Base-by-base conservation (phyloP, 2,888 invertebrate species). In the Noctua pronuba region DNA sequence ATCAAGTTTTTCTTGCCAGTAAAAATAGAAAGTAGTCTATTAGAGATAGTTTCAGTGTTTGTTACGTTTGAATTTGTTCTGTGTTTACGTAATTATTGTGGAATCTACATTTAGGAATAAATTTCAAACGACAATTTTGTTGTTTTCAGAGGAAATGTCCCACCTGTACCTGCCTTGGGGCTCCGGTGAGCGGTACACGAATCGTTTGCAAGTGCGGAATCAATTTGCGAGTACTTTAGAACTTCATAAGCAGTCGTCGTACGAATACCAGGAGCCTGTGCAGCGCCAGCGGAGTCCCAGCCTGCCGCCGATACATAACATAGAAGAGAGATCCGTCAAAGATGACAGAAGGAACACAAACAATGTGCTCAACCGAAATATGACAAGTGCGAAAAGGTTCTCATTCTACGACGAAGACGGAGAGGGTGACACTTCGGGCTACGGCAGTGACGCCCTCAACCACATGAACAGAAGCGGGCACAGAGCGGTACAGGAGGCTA, bases 401-500 rank as follows among this genome's bases (percentile, higher is more conserved):
- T 91, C 95, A n/a, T 96, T 96, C 88, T 97, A 95, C 86, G 96
- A 96, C 89, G 96, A 96, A 89, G 96, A 97, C 86, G 97, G 97
- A 73, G 98, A 98, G 91, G 98, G 98, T 58, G 98, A 98, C 91
- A 98, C 98, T 75, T 98, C 98, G 49, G 98, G 98, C 58, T 98
- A 98, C 94, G 98, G 98, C 70, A 98, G 98, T 92, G 98, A 98
- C 92, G 98, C 98, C 69, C 94, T 97, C 21, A 97, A 97, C 91
- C 97, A 97, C 80, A 97, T 94, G 92, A 94, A 94, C 73, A 93
- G 92, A 85, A 91, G 90, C 82, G 92, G 91, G 76, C 93, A 91
- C 80, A 89, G 91, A 41, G 89, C 90, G 7, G 85, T 94, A 65
- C 92, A 93, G 62, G 93, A 93, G 44, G 86, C 88, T 13, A 80